Evolutionary conservation across 2,888 invertebrate species (phyloP).

Genomic region (Drosophila colorata): DNA sequence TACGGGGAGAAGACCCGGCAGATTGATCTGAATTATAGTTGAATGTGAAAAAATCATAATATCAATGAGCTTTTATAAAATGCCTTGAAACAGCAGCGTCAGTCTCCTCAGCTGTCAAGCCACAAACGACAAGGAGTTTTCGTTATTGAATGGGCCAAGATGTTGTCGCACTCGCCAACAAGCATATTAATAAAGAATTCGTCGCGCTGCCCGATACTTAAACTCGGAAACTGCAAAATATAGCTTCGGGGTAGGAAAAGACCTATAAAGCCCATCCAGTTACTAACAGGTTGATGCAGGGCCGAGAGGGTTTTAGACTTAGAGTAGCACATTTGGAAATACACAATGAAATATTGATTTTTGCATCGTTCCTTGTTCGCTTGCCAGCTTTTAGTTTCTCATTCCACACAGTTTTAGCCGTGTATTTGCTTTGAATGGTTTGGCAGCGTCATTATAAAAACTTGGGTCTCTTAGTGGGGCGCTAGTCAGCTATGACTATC

Average conservation of each 20-base stretch:
- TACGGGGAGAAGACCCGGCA: not conserved
- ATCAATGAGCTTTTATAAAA: not conserved
- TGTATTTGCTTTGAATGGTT: slow-evolving; percentile 17
- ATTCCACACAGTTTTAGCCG: slow-evolving; percentile 4
- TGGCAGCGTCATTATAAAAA: slow-evolving; percentile 14
- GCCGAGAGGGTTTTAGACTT: slow-evolving; percentile 2
- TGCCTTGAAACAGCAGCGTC: too few relatives aligned
- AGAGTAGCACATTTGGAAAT: slow-evolving; percentile 16
- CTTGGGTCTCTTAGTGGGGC: not conserved
- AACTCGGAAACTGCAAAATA: slow-evolving; percentile 20
- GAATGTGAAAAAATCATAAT: slow-evolving; percentile 7
- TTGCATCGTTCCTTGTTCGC: slow-evolving; percentile 13
- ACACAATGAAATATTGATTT: slow-evolving; percentile 58
- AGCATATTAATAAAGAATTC: slow-evolving; percentile 2
- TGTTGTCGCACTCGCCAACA: slow-evolving; percentile 2
- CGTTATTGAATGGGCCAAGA: slow-evolving; percentile 26
- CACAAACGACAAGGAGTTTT: slow-evolving; percentile 5
- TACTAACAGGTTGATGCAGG: slow-evolving; percentile 5
- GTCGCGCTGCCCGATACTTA: too few relatives aligned
- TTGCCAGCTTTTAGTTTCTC: slow-evolving; percentile 3
- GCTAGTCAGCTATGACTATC: not conserved
- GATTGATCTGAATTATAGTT: slow-evolving; percentile 15
- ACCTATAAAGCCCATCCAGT: slow-evolving; percentile 1
- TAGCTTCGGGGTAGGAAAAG: slow-evolving; percentile 16
- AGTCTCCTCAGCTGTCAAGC: not conserved